phyloP scores from a whole-genome alignment of 2,113 vertebrate species.

The Colistium nudipinnis region DNA sequence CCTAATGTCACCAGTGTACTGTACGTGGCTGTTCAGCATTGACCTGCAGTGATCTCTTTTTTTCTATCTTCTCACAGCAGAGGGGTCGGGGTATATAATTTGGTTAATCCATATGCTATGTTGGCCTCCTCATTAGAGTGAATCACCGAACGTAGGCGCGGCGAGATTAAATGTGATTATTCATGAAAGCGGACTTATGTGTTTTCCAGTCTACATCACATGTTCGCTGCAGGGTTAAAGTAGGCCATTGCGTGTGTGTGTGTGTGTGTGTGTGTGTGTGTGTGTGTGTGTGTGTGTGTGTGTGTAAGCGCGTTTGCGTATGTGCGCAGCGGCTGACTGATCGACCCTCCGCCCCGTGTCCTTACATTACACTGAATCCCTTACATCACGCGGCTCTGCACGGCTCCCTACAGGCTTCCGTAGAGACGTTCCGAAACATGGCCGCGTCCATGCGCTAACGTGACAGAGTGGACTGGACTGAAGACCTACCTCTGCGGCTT shows the following conservation, averaged over 20 bases:
- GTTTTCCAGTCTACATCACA: constrained; percentile 48
- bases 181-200: constrained; percentile 47
- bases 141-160: constrained; percentile 30
- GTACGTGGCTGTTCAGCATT: too few relatives aligned
- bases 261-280: too few relatives aligned
- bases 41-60: constrained; percentile 21
- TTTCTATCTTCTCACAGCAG: constrained; percentile 7
- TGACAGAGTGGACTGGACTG: constrained; percentile 12
- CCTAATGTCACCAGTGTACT: too few relatives aligned
- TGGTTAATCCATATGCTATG: constrained; percentile 43
- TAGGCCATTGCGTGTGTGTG: constrained; percentile 31
- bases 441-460: constrained; percentile 68
- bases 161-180: constrained; percentile 63
- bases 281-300: too few relatives aligned
- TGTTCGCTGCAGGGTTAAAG: constrained; percentile 44
- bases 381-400: constrained; percentile 15
- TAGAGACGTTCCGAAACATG: constrained; percentile 73
- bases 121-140: constrained; percentile 39
- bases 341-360: constrained; percentile 33
- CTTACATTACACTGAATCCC: constrained; percentile 55
- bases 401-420: constrained; percentile 49
- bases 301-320: too few relatives aligned
- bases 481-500: accelerated
- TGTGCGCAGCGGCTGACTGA: too few relatives aligned
- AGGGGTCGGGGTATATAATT: background rate